Base-by-base conservation (phyloP, 2,888 invertebrate species). In the Omphaloscelis lunosa region DNA sequence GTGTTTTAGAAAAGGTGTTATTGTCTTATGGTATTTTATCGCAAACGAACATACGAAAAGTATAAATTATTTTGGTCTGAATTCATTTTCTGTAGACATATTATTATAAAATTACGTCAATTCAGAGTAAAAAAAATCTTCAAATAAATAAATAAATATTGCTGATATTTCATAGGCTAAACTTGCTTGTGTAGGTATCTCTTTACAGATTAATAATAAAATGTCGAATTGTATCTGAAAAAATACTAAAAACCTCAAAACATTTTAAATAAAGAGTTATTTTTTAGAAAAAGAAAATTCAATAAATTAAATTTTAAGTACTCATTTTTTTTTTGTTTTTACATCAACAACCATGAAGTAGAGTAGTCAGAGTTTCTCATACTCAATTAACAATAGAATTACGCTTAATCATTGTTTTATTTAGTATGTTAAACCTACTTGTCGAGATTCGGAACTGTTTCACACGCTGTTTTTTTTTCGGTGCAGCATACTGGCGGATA, bases 401-500 rank as follows among this genome's bases (percentile, higher is more conserved):
- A 39, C 2, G 12, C 6, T 27, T 3, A 15, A 27, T 34, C 15
- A 71, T 65, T 78, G 51, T 68, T 68, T 63, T 41, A 41, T 66
- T 41, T 59, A 17, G n/a, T 34, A 63, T 27, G 39, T 48, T 12
- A 63, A 34, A 72, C 39, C 15, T 59, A 59, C 34, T 72, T 51
- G 53, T 77, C 15, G 1, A 23, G 17, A 84, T 83, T 77, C 11
- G 48, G 58, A 77, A 72, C n/a, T 59, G 53, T 69, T n/a, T 41
- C 56, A 51, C 9, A 29, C 1, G 12, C 23, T 48, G 29, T 29
- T 72, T 63, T 84, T 69, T 71, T 63, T 84, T 77, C 58, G n/a
- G 61, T 75, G 82, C 85, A 63, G 41, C 29, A 39, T 15, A 17
- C 61, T 82, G 17, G 65, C 77, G 75, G 77, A 76, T 83, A 63